Evolutionary conservation across 2,113 vertebrate species (phyloP).

Genomic region (Argyrosomus japonicus): DNA sequence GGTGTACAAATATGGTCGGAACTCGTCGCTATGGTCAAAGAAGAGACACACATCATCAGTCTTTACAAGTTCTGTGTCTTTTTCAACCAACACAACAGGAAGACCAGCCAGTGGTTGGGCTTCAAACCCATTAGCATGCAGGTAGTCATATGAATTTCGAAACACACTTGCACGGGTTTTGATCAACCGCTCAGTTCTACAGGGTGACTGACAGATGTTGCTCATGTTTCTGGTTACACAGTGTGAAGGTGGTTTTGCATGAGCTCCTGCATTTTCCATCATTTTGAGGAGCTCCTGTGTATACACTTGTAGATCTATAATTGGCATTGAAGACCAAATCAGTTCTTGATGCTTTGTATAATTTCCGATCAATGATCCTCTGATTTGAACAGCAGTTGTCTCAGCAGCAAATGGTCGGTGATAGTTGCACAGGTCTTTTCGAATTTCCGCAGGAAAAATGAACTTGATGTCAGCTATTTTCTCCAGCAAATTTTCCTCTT

Average conservation of each 20-base stretch:
- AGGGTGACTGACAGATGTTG: slow-evolving; percentile 81
- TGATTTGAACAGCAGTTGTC: slow-evolving; percentile 75
- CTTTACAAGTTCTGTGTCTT: slow-evolving; percentile 68
- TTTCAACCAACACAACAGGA: slow-evolving; percentile 84
- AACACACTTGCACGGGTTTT: slow-evolving; percentile 73
- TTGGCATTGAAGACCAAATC: slow-evolving; percentile 85
- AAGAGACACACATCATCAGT: slow-evolving; percentile 61
- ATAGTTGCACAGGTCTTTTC: slow-evolving; percentile 60
- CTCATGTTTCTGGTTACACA: slow-evolving; percentile 80
- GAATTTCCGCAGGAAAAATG: slow-evolving; percentile 75
- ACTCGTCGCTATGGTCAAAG: slow-evolving; percentile 62
- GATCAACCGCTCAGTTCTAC: slow-evolving; percentile 28
- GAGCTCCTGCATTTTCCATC: slow-evolving; percentile 72
- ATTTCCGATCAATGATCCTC: slow-evolving; percentile 75
- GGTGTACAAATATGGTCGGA: slow-evolving; percentile 84
- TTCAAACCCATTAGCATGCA: slow-evolving; percentile 64
- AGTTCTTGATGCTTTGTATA: slow-evolving; percentile 53
- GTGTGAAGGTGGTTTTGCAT: slow-evolving; percentile 71
- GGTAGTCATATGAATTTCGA: slow-evolving; percentile 63
- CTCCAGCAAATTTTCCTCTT: slow-evolving; percentile 37
- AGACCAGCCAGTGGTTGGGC: slow-evolving; percentile 61
- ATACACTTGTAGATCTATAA: slow-evolving; percentile 62
- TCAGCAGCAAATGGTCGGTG: slow-evolving; percentile 73
- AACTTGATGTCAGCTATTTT: slow-evolving; percentile 82
- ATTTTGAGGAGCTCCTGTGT: rapidly evolving